Conservation (phyloP, 1,140 invertebrate species). For the Brachionus sp. region DNA sequence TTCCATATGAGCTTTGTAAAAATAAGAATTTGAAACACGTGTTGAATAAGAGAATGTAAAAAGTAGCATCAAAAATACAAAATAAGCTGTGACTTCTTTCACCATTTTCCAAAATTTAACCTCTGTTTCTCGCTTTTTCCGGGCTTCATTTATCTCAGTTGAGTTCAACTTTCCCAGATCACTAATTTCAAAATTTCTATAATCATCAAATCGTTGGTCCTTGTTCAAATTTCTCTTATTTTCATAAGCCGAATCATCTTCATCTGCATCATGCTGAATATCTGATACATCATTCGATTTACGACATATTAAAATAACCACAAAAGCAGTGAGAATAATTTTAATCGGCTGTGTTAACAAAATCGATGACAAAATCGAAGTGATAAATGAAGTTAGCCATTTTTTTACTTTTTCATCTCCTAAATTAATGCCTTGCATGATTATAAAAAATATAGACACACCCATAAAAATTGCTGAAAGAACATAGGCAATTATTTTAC, state of each 20-base stretch:
- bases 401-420: conserved; percentile 63
- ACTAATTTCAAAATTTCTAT: not conserved
- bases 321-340: not conserved
- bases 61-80: conserved; percentile 22
- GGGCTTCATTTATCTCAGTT: conserved; percentile 11
- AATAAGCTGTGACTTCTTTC: conserved; percentile 55
- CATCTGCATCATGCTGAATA: conserved; percentile 49
- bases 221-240: conserved; percentile 48
- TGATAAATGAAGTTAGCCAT: conserved; percentile 64
- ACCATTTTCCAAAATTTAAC: conserved; percentile 33
- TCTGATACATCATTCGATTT: conserved; percentile 35
- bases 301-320: conserved; percentile 32
- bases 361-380: conserved; percentile 63
- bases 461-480: conserved; percentile 58
- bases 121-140: conserved; percentile 46
- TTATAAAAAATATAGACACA: conserved; percentile 61
- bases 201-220: not conserved
- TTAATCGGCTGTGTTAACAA: conserved; percentile 63
- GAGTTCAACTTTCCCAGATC: not conserved
- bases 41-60: conserved; percentile 20
- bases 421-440: conserved; percentile 64
- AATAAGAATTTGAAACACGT: not conserved
- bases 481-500: conserved; percentile 61
- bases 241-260: conserved; percentile 49
- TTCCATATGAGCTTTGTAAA: conserved; percentile 51